phyloP scores from a whole-genome alignment of 2,113 vertebrate genomes.

The Glareola pratincola region DNA sequence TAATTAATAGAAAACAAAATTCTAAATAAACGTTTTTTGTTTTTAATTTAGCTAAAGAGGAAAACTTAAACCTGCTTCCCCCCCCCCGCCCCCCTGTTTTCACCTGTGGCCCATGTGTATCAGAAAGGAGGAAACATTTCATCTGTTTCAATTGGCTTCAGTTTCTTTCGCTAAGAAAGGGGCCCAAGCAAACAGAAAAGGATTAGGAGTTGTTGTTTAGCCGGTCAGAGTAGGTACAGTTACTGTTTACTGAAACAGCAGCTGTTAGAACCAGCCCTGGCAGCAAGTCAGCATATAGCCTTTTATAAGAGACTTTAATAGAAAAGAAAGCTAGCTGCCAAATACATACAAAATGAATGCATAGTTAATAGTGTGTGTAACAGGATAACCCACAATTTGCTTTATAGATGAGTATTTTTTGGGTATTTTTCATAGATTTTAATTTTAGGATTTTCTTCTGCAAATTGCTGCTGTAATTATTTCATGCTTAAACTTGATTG shows the following conservation, averaged over 20 bases:
- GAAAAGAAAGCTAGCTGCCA: not conserved
- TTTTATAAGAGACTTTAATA: not conserved
- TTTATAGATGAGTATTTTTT: not conserved
- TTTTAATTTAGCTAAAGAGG: not conserved
- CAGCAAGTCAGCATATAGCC: not conserved
- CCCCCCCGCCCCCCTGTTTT: not conserved
- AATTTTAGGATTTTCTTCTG: slow-evolving; percentile 13
- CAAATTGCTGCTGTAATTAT: not conserved
- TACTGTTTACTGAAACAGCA: not conserved
- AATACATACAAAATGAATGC: not conserved
- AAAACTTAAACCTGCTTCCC: not conserved
- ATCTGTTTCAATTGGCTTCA: not conserved
- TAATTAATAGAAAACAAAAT: not conserved
- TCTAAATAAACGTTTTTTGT: too few relatives aligned
- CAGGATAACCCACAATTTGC: not conserved
- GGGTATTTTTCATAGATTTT: not conserved
- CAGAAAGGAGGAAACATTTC: not conserved
- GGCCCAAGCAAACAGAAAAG: not conserved
- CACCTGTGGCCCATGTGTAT: rapidly evolving
- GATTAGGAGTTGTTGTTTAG: not conserved
- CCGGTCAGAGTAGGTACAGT: not conserved
- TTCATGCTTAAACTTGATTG: not conserved
- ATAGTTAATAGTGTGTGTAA: not conserved
- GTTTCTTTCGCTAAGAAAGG: not conserved
- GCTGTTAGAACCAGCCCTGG: not conserved